Base-by-base conservation (phyloP, 2,888 invertebrate species). In the Pollenia labialis region DNA sequence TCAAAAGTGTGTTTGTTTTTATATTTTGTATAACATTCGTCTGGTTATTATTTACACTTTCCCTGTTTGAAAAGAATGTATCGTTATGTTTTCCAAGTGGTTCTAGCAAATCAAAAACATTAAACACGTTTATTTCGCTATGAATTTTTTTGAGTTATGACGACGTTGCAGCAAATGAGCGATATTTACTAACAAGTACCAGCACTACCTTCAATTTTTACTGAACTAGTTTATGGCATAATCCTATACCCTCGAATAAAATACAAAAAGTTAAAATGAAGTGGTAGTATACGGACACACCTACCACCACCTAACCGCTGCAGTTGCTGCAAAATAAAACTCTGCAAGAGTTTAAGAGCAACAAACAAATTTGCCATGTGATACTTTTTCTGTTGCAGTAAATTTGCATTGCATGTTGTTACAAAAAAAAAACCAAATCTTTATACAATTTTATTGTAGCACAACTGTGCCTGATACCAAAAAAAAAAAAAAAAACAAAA, bases 191-290 rank as follows among this genome's bases (percentile, higher is more conserved):
- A 1, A 52, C 32, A 52, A 54, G 32, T 18, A 18, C 44, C 18
- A 52, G 4, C 18, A 62, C 42, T 44, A 62, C 69, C 69, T 69
- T 42, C 44, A 60, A 60, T 50, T 71, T 60, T 9, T 23, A 56
- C 56, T 81, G 50, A 81, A 74, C 81, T 81, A 74, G 81, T 81
- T 81, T 44, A 74, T 66, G 81, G 58, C 44, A 74, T 81, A 58
- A 56, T 81, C 44, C 16, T 40, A 10, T 52, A 23, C 10, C 6
- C 50, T 14, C 56, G 66, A 56, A 66, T 58, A 23, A 68, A 74
- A 71, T 40, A 71, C 69, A 42, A n/a, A 74, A 66, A 50, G 66
- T 68, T 74, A 74, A 74, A 23, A 74, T 23, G 8, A 1, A 72
- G 32, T 58, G 1, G 32, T 74, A 32, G 48, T 60, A 74, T 18